Base-by-base conservation (phyloP, 2,888 invertebrate species). In the Brachyptera putata region DNA sequence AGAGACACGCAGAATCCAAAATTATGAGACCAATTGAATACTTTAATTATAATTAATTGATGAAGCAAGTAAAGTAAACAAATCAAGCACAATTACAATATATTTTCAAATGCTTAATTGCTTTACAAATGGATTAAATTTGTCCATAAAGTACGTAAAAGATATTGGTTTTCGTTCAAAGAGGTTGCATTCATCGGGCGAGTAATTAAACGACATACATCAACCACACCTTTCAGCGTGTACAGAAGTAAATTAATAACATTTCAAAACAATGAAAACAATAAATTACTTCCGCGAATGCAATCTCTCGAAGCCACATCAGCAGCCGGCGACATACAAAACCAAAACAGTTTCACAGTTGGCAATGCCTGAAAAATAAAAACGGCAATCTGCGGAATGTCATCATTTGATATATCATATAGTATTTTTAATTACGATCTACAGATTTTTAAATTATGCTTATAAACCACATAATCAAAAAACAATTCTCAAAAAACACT, bases 341-440 rank as follows among this genome's bases (percentile, higher is more conserved):
- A 43, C 11, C 43, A n/a, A 43, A 11, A 43, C 43, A 43, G 43
- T 43, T 43, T 37, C 14, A 37, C 13, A 43, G 21, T 14, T 43
- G 18, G 18, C 43, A 43, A 16, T 18, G 43, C 16, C 43, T 16
- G 43, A 43, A 5, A 43, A 43, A 43, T 21, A 18, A 43, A 43
- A 43, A 43, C 43, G 14, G 14, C 68, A 67, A 68, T 50, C 50
- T 34, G 67, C 67, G 68, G 69, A 69, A 69, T 69, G 69, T 69
- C 68, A 67, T 62, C 66, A 66, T 67, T 61, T 64, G 30, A 30
- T 30, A 30, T 30, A 5, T 30, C 18, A 18, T 18, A 43, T 39
- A 16, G 11, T 43, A 43, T 21, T 4, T 43, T 11, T 21, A 18
- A 18, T 43, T 16, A 18, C 14, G 43, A 43, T 18, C 43, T 43